Evolutionary conservation across 2,888 invertebrate species (phyloP), one percentile per base, ranked within the genome.

Genomic region (Scaptomyza tumidula): DNA sequence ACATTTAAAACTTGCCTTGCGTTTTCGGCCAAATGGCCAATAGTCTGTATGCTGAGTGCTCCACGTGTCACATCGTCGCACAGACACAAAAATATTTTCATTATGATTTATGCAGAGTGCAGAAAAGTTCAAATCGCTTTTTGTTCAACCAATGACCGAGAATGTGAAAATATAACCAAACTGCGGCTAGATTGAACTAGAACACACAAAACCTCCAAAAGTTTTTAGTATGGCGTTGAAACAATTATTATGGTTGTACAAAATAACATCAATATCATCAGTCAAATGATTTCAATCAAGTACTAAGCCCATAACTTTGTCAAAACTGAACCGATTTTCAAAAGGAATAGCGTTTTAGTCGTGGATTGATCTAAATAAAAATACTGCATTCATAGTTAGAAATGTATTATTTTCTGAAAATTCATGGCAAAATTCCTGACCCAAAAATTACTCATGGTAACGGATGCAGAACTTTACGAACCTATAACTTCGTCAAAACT

Each of bases 1-100:
- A 59, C 81, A 80, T 86, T 86, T 79, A 70, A 86, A 86, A 79
- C 77, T 75, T 79, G 64, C 39, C 66, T 31, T 19, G 41, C 61
- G 19, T 43, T 48, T 41, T 16, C 10, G 41, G 16, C 54, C 53
- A 10, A 31, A 59, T 35, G 24, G 24, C 19, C 53, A 52, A 39
- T 13, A 44, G 43, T 59, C 56, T 43, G 16, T 4, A 5, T 7
- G 14, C 29, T 24, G 16, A 29, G n/a, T 24, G 56, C 13, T 33
- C 19, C 41, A 55, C 58, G 45, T 61, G 19, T 56, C 58, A 39
- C 45, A 45, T 2, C 4, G 13, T 2, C 4, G 13, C 27, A 6
- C 3, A 7, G 41, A 19, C 56, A 19, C 56, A 37, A 6, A 60
- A 75, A 48, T 50, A 44, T 54, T 57, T 57, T 1, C 24, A 3